Evolutionary conservation across 2,888 invertebrate genomes (phyloP), one percentile per base, ranked within the genome.

Genomic region (Cephonodes hylas): DNA sequence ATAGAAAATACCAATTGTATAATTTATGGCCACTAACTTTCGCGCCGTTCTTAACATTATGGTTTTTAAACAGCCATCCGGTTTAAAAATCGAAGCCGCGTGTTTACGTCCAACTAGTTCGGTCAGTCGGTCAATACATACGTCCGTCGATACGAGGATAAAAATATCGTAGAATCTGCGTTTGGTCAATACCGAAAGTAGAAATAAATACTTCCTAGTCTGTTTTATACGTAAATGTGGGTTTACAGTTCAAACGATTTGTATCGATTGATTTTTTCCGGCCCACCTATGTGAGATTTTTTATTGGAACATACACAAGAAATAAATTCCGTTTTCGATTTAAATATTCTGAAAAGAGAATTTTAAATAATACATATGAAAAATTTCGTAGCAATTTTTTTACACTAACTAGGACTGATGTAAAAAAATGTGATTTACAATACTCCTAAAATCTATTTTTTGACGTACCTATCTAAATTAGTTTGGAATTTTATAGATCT

Each of bases 61-160:
- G 63, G 34, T 69, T 66, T 64, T 58, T 66, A 68, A 63, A 61
- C 65, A 20, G 63, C 58, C 65, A 68, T 69, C 74, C 63, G 66
- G 71, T 75, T 77, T 72, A 66, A 15, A 8, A 58, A 18, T 68
- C 64, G 60, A 58, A 59, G 61, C 42, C 64, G 65, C 62, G 62
- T 63, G 64, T 61, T 70, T 62, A 63, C 61, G 65, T 69, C 68
- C 68, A 68, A 68, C 60, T 64, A 64, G 61, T 62, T 68, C 76
- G 79, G 79, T 79, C 73, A 80, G 73, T 80, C 77, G 79, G 81
- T 77, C 80, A 78, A 64, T 64, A 63, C 31, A 53, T 53, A 31
- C 31, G 53, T 31, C 53, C 56, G 62, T 61, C 34, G 45, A 61
- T 61, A 18, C 45, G 67, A 68, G 60, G 60, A 72, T 78, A 72